Conservation (phyloP, 64 coral and sea anemone species). For the Anthopleura sola region DNA sequence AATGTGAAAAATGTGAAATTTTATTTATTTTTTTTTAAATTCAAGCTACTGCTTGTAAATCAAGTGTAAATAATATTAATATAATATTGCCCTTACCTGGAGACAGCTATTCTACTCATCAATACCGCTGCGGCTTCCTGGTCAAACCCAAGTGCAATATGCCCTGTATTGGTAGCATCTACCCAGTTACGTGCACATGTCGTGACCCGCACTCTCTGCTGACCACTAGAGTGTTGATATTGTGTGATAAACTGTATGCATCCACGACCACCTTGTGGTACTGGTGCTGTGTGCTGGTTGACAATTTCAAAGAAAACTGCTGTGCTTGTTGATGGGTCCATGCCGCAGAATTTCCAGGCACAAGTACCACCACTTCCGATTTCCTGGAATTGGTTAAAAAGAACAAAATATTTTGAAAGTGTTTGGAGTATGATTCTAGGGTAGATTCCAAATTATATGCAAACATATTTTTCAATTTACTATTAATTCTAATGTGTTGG, state of each 20-base stretch:
- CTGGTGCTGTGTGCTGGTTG: conserved; percentile 96
- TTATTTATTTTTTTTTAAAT: no score
- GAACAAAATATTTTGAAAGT: background rate
- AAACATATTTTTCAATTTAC: no score
- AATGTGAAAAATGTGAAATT: no score
- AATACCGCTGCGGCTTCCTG: conserved; percentile 91
- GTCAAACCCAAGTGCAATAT: conserved; percentile 88
- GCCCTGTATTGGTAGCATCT: conserved; percentile 69
- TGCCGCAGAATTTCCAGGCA: conserved; percentile 96
- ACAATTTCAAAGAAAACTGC: conserved; percentile 97
- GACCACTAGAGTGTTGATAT: conserved; percentile 97
- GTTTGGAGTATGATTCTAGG: no score
- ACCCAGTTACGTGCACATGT: conserved; percentile 98
- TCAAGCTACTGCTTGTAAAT: no score
- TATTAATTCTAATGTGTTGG: no score
- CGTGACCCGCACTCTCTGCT: conserved; percentile 94
- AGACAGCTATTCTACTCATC: conserved; percentile 99
- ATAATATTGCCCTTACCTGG: conserved; percentile 20
- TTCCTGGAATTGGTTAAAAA: conserved; percentile 56
- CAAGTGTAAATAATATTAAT: no score
- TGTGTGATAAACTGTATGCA: conserved; percentile 97
- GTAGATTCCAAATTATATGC: no score
- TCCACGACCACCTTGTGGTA: conserved; percentile 89
- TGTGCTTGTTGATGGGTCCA: conserved; percentile 74
- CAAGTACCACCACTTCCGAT: conserved; percentile 96